A percentile compares a stretch with the other conserved stretches of the same genome.
Evolutionary conservation across 2,888 invertebrate genomes (phyloP).

Genomic region (Hemaris fuciformis): DNA sequence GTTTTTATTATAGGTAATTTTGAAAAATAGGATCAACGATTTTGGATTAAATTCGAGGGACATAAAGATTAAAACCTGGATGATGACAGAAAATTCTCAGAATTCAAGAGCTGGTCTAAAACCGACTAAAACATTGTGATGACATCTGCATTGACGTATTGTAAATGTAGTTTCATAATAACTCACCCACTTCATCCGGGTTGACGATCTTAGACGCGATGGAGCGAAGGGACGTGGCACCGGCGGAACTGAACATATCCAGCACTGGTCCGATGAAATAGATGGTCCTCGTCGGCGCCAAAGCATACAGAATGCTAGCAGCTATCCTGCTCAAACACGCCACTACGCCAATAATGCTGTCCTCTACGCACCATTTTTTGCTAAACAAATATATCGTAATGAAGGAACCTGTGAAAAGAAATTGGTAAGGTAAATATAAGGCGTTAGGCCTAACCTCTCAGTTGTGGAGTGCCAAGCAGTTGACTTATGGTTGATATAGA

Average conservation of each 20-base stretch:
- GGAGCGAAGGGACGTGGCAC: slow-evolving; percentile 79
- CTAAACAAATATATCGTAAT: slow-evolving; percentile 78
- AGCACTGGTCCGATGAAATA: slow-evolving; percentile 79
- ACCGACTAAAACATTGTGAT: no score
- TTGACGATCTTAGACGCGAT: slow-evolving; percentile 81
- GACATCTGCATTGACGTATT: no score
- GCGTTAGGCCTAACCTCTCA: no score
- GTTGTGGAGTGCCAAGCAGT: no score
- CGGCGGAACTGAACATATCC: slow-evolving; percentile 81
- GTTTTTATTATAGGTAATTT: no score
- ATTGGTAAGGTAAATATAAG: no score
- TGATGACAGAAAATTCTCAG: no score
- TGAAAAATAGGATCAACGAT: no score
- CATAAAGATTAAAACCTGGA: no score
- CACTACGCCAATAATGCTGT: slow-evolving; percentile 73
- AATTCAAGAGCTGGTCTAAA: no score
- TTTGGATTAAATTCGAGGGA: no score
- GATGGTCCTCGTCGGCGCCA: slow-evolving; percentile 67
- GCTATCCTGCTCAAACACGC: slow-evolving; percentile 78
- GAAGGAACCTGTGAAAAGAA: slow-evolving; percentile 67
- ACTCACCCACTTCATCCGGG: slow-evolving; percentile 79
- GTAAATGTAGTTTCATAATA: background rate
- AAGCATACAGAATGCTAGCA: slow-evolving; percentile 74
- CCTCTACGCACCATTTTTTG: slow-evolving; percentile 74
- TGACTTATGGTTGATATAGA: no score